phyloP scores from a whole-genome alignment of 2,888 invertebrate genomes.

The Rapana venosa region DNA sequence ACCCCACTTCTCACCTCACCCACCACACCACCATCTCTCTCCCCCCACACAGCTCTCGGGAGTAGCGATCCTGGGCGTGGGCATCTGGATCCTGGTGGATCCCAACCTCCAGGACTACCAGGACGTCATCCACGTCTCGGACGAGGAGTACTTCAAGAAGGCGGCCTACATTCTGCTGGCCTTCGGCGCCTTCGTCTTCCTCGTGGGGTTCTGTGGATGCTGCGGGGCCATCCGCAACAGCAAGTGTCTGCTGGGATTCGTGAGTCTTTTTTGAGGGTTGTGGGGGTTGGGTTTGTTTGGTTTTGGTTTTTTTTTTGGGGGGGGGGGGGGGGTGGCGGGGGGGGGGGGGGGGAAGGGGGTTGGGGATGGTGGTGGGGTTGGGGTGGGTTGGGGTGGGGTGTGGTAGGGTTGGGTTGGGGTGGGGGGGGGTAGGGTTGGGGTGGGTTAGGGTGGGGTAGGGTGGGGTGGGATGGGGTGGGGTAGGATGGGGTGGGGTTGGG shows the following conservation, averaged over 20 bases:
- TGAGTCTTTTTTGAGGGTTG: conserved; percentile 64
- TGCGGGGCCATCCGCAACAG: conserved; percentile 82
- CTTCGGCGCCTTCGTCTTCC: conserved; percentile 80
- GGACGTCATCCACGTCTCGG: conserved; percentile 78
- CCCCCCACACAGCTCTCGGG: conserved; percentile 80
- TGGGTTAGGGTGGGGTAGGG: no score
- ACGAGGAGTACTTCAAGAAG: conserved; percentile 67
- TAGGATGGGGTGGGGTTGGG: no score
- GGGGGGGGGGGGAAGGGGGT: no score
- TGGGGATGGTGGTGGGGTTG: no score
- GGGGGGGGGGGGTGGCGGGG: no score
- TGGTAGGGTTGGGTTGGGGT: no score
- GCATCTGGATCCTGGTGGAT: conserved; percentile 81
- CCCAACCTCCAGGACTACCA: conserved; percentile 80
- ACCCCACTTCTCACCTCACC: no score
- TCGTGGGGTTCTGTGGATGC: conserved; percentile 82
- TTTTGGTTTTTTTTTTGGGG: not conserved
- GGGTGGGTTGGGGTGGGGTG: no score
- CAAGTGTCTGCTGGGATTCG: conserved; percentile 79
- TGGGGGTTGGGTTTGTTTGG: not conserved
- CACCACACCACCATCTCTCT: not conserved
- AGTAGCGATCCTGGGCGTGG: conserved; percentile 81
- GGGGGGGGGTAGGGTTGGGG: no score
- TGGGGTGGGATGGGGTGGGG: no score
- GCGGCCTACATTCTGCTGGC: conserved; percentile 81